Evolutionary conservation across 2,888 invertebrate genomes (phyloP).

Genomic region (Liodrosophila aerea): DNA sequence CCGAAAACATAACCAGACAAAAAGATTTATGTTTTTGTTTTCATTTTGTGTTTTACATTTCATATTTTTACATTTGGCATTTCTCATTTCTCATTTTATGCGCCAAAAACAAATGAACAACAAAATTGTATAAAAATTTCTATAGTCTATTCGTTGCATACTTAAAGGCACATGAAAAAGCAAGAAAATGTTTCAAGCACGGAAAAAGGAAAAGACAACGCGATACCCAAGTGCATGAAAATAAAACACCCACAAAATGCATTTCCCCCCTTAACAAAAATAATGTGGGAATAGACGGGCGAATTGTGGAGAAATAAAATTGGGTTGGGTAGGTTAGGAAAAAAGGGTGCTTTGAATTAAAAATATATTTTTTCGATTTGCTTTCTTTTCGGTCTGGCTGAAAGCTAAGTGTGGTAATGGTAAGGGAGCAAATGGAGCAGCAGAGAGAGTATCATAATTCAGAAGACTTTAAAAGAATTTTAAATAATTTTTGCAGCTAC

Average conservation of each 20-base stretch:
- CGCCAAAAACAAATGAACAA: conserved; percentile 72
- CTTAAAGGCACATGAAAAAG: conserved; percentile 48
- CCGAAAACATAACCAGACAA: conserved; percentile 42
- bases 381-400: conserved; percentile 32
- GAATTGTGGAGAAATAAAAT: too few species aligned
- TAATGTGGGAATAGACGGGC: background rate
- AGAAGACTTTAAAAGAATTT: too few species aligned
- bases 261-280: conserved; percentile 32
- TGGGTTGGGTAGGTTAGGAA: too few species aligned
- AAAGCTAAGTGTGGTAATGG: conserved; percentile 6
- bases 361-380: conserved; percentile 60
- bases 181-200: conserved; percentile 42
- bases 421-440: too few species aligned
- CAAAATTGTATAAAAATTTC: conserved; percentile 77
- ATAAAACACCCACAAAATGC: conserved; percentile 40
- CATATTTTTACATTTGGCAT: conserved; percentile 39
- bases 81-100: conserved; percentile 39
- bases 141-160: conserved; percentile 60
- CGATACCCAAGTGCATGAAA: conserved; percentile 44
- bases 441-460: too few species aligned
- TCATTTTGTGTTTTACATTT: conserved; percentile 42
- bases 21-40: conserved; percentile 67
- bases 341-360: conserved; percentile 60
- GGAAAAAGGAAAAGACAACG: conserved; percentile 58
- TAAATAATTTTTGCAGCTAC: too few species aligned